Evolutionary conservation across 2,888 invertebrate genomes (phyloP).

Genomic region (Habrosyne pyritoides): DNA sequence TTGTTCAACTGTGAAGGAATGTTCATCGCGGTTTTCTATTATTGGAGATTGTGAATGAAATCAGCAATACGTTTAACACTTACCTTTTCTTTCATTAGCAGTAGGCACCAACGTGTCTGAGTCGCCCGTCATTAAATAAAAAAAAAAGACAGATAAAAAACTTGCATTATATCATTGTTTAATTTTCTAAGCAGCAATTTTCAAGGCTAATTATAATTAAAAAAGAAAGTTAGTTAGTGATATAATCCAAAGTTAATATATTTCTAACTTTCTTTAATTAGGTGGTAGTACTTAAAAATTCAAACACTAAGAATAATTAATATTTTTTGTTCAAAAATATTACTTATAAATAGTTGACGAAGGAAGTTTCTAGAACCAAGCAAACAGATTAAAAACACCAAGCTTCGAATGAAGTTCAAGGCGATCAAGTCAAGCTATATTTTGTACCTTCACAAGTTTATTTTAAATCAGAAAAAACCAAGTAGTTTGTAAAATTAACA

Average conservation of each 20-base stretch:
- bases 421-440: neutral
- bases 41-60: slow-evolving; percentile 19
- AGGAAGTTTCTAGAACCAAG: neutral
- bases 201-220: too few species aligned
- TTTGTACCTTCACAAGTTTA: neutral
- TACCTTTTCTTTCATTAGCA: slow-evolving; percentile 2
- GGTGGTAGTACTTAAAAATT: neutral
- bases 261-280: neutral
- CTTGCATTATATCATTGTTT: too few species aligned
- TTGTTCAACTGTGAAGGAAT: slow-evolving; percentile 45
- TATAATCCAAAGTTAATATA: neutral
- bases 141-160: too few species aligned
- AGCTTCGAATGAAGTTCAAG: slow-evolving; percentile 2
- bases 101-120: too few species aligned
- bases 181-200: too few species aligned
- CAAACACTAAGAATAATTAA: neutral
- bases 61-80: neutral
- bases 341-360: neutral
- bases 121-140: too few species aligned
- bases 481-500: neutral
- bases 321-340: neutral
- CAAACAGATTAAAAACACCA: neutral
- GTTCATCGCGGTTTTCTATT: slow-evolving; percentile 27
- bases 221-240: neutral
- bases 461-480: neutral